phyloP scores from a whole-genome alignment of 2,113 vertebrate genomes.

The Himantopus leucocephalus region DNA sequence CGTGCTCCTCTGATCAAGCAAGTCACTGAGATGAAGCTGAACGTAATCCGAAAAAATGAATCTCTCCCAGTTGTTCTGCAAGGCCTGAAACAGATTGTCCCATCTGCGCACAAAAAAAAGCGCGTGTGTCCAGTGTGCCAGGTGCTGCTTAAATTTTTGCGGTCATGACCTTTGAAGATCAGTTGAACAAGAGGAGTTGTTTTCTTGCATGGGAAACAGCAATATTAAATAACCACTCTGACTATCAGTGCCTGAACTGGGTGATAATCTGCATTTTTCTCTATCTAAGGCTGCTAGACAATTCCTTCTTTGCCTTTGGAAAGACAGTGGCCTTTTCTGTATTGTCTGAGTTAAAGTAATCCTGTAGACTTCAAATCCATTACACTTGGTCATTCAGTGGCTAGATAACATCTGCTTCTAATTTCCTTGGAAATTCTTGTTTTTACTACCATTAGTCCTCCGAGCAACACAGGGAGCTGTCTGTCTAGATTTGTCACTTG shows the following conservation, averaged over 20 bases:
- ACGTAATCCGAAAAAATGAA: not conserved
- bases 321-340: not conserved
- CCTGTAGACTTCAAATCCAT: not conserved
- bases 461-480: not conserved
- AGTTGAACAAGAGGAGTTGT: not conserved
- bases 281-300: not conserved
- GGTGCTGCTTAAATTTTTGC: not conserved
- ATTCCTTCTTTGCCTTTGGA: not conserved
- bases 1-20: not conserved
- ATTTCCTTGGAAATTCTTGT: not conserved
- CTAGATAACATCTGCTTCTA: not conserved
- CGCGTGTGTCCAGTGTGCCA: rapidly evolving
- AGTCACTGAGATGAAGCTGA: not conserved
- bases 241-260: not conserved
- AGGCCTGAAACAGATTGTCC: not conserved
- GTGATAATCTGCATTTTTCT: not conserved
- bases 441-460: not conserved
- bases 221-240: not conserved
- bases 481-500: not conserved
- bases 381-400: not conserved
- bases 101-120: not conserved
- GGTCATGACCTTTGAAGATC: not conserved
- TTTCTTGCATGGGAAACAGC: not conserved
- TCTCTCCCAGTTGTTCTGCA: not conserved
- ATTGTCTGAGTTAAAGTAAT: not conserved